phyloP scores from a whole-genome alignment of 2,113 vertebrate species.

The Glareola pratincola region DNA sequence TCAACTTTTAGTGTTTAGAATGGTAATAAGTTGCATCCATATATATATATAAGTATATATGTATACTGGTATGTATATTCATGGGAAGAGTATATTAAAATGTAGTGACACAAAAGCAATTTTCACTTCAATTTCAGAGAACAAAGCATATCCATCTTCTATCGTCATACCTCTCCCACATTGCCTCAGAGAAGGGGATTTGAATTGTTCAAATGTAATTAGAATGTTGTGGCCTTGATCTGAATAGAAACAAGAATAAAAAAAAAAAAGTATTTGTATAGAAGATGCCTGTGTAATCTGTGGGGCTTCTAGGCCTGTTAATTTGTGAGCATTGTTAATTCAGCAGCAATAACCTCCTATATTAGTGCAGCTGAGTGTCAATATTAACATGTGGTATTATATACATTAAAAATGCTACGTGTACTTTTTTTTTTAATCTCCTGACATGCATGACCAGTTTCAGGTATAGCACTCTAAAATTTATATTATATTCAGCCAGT shows the following conservation, averaged over 20 bases:
- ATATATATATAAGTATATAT: background rate
- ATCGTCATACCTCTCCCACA: background rate
- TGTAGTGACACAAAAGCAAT: constrained; percentile 11
- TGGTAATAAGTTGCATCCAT: background rate
- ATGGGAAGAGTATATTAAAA: background rate
- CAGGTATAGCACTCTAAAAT: constrained; percentile 48
- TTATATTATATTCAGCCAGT: constrained; percentile 67
- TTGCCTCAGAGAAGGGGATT: constrained; percentile 20
- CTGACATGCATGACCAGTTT: constrained; percentile 19
- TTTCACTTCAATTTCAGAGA: constrained; percentile 49
- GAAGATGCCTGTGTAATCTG: background rate
- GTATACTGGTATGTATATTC: background rate
- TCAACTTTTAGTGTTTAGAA: background rate
- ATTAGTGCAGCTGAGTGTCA: constrained; percentile 48
- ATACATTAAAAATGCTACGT: constrained; percentile 21
- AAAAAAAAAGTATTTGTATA: background rate
- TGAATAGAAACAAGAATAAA: constrained; percentile 36
- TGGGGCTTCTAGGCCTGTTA: background rate
- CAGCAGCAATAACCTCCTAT: constrained; percentile 32
- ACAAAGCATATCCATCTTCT: constrained; percentile 23
- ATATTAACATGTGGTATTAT: constrained; percentile 49
- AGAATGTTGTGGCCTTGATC: constrained; percentile 40
- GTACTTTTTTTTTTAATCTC: background rate
- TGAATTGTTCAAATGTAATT: constrained; percentile 57
- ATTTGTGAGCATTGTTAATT: constrained; percentile 53